Percentiles rank a stretch among this genome's conserved stretches.
Conservation (phyloP, 2,797 vertebrate genomes). For the Percopsis omiscomaycus region DNA sequence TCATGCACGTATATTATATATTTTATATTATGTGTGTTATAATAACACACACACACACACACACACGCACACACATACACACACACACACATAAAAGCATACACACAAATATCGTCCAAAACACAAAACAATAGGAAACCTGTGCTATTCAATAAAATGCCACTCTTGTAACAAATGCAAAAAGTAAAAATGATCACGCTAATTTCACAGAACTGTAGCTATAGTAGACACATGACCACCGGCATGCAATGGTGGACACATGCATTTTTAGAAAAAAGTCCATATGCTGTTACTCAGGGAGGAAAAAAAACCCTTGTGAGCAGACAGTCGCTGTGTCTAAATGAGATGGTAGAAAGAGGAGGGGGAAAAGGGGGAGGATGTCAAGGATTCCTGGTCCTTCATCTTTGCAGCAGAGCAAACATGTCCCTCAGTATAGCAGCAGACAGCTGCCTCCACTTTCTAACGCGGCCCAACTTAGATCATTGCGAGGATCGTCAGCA, state of each 20-base stretch:
- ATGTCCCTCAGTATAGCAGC: conserved; percentile 97
- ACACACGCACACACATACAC: no score
- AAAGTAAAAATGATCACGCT: conserved; percentile 10
- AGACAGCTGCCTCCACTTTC: conserved; percentile 99
- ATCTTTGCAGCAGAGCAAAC: conserved; percentile 99
- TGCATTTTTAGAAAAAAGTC: conserved; percentile 80
- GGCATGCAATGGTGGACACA: conserved; percentile 65
- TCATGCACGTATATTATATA: no score
- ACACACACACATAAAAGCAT: no score
- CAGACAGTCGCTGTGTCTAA: conserved; percentile 97
- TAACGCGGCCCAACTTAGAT: conserved; percentile 99
- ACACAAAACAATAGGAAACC: no score
- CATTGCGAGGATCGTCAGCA: conserved; percentile 97
- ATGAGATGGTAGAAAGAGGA: conserved; percentile 90
- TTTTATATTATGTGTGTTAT: no score
- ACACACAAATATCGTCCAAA: no score
- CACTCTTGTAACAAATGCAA: conserved; percentile 31
- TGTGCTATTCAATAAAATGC: conserved; percentile 21
- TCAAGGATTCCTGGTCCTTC: conserved; percentile 99
- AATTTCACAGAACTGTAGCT: conserved; percentile 42
- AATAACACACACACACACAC: no score
- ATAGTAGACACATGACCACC: conserved; percentile 52
- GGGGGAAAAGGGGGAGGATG: conserved; percentile 84
- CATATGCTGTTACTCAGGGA: conserved; percentile 92
- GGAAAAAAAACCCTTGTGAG: conserved; percentile 86